These are phyloP conservation scores for Chanos chanos DNA, from an alignment of 2,797 vertebrate genomes.

Conservation along the genomic window DNA sequence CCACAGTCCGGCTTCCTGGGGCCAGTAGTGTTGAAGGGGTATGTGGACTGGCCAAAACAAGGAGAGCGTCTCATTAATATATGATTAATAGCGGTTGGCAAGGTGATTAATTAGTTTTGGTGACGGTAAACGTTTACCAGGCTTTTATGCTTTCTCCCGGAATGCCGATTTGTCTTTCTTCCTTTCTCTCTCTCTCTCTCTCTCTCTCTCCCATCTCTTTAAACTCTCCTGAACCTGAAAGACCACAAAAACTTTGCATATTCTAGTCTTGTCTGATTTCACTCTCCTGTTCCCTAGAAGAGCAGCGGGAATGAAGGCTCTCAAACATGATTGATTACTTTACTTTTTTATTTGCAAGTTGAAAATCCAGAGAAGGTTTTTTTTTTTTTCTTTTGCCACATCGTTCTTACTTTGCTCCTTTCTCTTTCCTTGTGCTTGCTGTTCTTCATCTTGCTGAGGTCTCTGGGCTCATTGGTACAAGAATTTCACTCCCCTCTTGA, in stretches of 20 bases:
- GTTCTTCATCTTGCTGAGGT: conserved; percentile 52
- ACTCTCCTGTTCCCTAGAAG: conserved; percentile 77
- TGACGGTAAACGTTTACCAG: conserved; percentile 76
- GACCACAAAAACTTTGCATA: conserved; percentile 78
- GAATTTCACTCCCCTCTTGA: conserved; percentile 77
- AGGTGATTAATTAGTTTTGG: conserved; percentile 87
- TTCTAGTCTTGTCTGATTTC: conserved; percentile 83
- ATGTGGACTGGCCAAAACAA: conserved; percentile 70
- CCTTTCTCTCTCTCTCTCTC: conserved; percentile 43
- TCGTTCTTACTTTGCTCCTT: conserved; percentile 29
- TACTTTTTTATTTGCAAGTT: conserved; percentile 84
- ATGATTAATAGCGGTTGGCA: conserved; percentile 80
- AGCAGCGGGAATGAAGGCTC: conserved; percentile 72
- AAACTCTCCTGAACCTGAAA: conserved; percentile 47
- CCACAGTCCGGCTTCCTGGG: conserved; percentile 63
- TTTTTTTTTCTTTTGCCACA: conserved; percentile 47
- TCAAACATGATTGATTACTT: conserved; percentile 86
- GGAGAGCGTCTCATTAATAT: conserved; percentile 82
- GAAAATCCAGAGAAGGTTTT: conserved; percentile 72
- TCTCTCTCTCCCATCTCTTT: conserved; percentile 37
- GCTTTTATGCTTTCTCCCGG: conserved; percentile 58
- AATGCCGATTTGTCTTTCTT: conserved; percentile 68
- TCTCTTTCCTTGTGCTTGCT: conserved; percentile 54
- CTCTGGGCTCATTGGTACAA: conserved; percentile 70
- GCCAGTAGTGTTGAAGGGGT: conserved; percentile 54